Percentiles rank a stretch among this genome's conserved stretches.
These are phyloP conservation scores for Trematocara stigmaticum DNA, from an alignment of 2,113 vertebrate species.

Conservation along the genomic window DNA sequence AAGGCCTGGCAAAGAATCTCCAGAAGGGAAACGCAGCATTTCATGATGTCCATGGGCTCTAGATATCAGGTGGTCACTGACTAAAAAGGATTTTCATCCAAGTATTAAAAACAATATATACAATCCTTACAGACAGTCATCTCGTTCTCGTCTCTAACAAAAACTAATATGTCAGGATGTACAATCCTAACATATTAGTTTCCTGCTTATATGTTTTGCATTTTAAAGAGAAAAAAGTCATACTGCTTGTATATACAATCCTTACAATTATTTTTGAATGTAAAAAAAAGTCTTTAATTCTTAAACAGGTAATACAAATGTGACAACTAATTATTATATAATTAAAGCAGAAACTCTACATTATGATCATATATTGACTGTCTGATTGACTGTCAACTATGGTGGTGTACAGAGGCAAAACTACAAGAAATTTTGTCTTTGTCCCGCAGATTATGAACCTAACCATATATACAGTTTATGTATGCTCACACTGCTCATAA, in stretches of 20 bases:
- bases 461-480: neutral
- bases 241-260: neutral
- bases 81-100: neutral
- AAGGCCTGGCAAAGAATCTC: neutral
- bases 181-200: neutral
- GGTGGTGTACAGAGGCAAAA: neutral
- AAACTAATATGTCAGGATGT: neutral
- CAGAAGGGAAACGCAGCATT: neutral
- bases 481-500: neutral
- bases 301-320: neutral
- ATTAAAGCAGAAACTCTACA: neutral
- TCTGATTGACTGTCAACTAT: neutral
- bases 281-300: neutral
- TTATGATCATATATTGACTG: neutral
- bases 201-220: neutral
- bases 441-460: fast-evolving
- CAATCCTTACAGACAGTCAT: neutral
- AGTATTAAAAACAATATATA: neutral
- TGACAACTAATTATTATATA: neutral
- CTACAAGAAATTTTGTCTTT: neutral
- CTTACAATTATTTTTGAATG: neutral
- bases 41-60: neutral
- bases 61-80: neutral
- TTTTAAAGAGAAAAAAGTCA: neutral
- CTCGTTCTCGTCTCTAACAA: neutral